Evolutionary conservation across 2,888 invertebrate species (phyloP), one percentile per base, ranked within the genome.

Genomic region (Mamestra brassicae): DNA sequence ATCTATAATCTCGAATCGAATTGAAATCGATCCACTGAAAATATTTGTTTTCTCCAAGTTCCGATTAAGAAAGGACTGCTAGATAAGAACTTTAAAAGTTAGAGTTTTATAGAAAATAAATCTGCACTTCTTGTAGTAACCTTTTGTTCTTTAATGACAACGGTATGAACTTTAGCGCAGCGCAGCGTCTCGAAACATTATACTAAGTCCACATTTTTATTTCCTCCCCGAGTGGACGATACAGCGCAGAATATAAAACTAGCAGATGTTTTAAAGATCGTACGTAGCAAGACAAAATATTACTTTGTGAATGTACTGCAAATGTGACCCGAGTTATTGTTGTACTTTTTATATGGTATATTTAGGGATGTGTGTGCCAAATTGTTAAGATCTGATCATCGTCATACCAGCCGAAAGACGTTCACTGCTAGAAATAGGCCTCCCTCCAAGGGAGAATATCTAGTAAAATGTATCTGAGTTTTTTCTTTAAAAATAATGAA

Each of bases 151-250:
- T 57, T 60, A 70, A 74, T 63, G 60, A 62, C 57, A 81, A 73
- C 61, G 58, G 70, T 72, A 67, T 76, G 67, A 76, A 85, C 70
- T 76, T 82, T 73, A 76, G 65, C 54, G 62, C 34, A 42, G 62
- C 50, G 68, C 34, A 42, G 62, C 50, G 68, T 70, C 81, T 57
- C 26, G 54, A 7, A 67, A 76, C 85, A 70, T 70, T 67, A 81
- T 84, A 72, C 63, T 67, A 57, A 72, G 72, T 76, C 63, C 61
- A 70, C 82, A 71, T 76, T 81, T 76, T 84, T 84, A 80, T 84
- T 74, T 74, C 69, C 45, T 67, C 17, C 1, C 42, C 60, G n/a
- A 65, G 50, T 50, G 26, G 38, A 60, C 36, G 50, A 61, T 26
- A 45, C 58, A 34, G 54, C n/a, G 45, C 17, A 55, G 69, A 80